Conservation (phyloP, 2,113 vertebrate genomes). For the Pungitius pungitius region DNA sequence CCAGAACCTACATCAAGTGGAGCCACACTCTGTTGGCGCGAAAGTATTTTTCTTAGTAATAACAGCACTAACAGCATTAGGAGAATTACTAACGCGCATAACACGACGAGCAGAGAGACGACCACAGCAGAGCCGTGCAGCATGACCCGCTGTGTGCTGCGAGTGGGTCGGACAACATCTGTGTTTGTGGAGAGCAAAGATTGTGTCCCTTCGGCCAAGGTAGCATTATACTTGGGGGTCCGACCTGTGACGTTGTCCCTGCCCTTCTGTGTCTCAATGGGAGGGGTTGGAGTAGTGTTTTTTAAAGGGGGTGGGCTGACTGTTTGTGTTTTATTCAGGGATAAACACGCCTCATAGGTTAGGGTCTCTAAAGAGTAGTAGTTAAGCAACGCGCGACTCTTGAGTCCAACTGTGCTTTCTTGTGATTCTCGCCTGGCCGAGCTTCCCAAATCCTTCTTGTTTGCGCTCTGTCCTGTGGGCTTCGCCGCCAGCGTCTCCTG, state of each 20-base stretch:
- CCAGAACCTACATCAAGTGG: slow-evolving; percentile 56
- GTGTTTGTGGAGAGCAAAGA: slow-evolving; percentile 55
- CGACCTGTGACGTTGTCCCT: slow-evolving; percentile 53
- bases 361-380: slow-evolving; percentile 70
- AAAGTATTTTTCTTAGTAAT: slow-evolving; percentile 67
- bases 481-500: neutral
- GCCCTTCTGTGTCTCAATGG: slow-evolving; percentile 46
- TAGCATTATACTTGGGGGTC: slow-evolving; percentile 20
- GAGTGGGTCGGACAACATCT: slow-evolving; percentile 33
- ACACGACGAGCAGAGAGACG: slow-evolving; percentile 63
- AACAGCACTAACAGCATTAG: slow-evolving; percentile 68
- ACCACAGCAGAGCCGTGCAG: slow-evolving; percentile 51
- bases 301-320: slow-evolving; percentile 16
- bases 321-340: slow-evolving; percentile 58
- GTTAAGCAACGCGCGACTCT: slow-evolving; percentile 23
- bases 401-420: neutral
- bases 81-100: slow-evolving; percentile 72
- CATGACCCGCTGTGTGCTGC: neutral
- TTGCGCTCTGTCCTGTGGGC: slow-evolving; percentile 1
- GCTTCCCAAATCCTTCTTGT: neutral
- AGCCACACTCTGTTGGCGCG: slow-evolving; percentile 73
- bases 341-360: slow-evolving; percentile 76
- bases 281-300: slow-evolving; percentile 38
- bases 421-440: slow-evolving; percentile 11
- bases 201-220: slow-evolving; percentile 29